Percentiles rank a stretch among this genome's conserved stretches.
Conservation (phyloP, 2,888 invertebrate genomes). For the Punctoribates punctum region DNA sequence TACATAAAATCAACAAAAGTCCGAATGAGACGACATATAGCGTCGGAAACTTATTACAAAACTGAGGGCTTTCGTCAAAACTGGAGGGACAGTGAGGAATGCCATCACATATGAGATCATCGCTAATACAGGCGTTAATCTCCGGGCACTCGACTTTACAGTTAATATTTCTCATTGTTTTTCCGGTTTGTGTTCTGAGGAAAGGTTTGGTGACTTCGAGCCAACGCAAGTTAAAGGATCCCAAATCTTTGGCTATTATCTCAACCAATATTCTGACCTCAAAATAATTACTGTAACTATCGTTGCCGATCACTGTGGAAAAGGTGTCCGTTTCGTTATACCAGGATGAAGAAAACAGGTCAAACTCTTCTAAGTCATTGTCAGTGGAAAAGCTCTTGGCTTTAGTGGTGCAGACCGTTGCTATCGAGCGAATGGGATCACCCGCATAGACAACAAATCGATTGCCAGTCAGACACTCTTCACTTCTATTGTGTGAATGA, state of each 20-base stretch:
- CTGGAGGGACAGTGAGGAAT: conserved; percentile 74
- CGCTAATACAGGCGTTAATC: conserved; percentile 72
- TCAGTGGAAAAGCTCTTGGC: conserved; percentile 16
- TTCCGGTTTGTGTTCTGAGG: conserved; percentile 47
- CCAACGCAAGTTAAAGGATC: conserved; percentile 45
- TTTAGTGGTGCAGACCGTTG: conserved; percentile 46
- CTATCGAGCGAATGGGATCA: conserved; percentile 44
- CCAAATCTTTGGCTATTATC: conserved; percentile 44
- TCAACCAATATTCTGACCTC: conserved; percentile 54
- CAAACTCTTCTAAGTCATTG: conserved; percentile 44
- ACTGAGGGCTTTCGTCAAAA: conserved; percentile 58
- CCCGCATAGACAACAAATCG: conserved; percentile 67
- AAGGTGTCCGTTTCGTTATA: conserved; percentile 46
- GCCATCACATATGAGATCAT: conserved; percentile 75
- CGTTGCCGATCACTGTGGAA: conserved; percentile 59
- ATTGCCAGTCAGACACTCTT: conserved; percentile 45
- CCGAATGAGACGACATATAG: conserved; percentile 43
- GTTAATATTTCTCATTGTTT: conserved; percentile 55
- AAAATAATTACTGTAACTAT: conserved; percentile 52
- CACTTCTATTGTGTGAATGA: conserved; percentile 38
- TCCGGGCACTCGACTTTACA: conserved; percentile 74
- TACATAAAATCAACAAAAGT: neutral
- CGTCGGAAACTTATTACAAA: conserved; percentile 46
- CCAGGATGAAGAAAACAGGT: conserved; percentile 47
- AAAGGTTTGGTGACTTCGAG: conserved; percentile 45